A percentile compares a stretch with the other conserved stretches of the same genome.
These are phyloP conservation scores for Podarcis siculus DNA, from an alignment of 2,797 vertebrate species.

Conservation along the genomic window DNA sequence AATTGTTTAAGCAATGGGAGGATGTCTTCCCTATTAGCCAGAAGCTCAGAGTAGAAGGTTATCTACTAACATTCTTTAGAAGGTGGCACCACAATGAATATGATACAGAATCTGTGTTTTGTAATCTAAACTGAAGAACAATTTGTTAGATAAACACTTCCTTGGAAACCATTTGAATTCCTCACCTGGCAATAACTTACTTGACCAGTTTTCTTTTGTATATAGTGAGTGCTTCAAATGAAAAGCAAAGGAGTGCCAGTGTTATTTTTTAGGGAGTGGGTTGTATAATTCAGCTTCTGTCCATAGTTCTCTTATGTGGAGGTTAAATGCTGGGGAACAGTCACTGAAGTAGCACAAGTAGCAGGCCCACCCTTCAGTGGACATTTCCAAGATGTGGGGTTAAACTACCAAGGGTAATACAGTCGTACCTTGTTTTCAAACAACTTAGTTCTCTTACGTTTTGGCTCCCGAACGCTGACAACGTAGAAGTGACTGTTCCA, in stretches of 20 bases:
- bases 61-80: neutral
- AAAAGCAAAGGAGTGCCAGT: neutral
- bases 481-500: too few relatives aligned
- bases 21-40: too few relatives aligned
- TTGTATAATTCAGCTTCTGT: constrained; percentile 20
- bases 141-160: constrained; percentile 50
- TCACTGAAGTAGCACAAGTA: neutral
- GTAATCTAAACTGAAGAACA: neutral
- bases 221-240: constrained; percentile 2
- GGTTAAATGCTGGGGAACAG: neutral
- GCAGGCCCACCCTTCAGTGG: neutral
- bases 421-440: too few relatives aligned
- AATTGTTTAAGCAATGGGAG: neutral
- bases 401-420: too few relatives aligned
- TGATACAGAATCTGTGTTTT: constrained; percentile 11
- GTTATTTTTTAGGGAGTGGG: neutral
- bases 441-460: too few relatives aligned
- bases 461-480: too few relatives aligned
- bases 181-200: neutral
- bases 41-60: neutral
- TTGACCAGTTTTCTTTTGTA: constrained; percentile 26
- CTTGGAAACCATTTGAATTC: constrained; percentile 27
- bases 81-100: neutral
- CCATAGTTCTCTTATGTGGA: neutral
- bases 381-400: too few relatives aligned